Conservation (phyloP, 1,140 invertebrate species). For the Hylaeus volcanicus region DNA sequence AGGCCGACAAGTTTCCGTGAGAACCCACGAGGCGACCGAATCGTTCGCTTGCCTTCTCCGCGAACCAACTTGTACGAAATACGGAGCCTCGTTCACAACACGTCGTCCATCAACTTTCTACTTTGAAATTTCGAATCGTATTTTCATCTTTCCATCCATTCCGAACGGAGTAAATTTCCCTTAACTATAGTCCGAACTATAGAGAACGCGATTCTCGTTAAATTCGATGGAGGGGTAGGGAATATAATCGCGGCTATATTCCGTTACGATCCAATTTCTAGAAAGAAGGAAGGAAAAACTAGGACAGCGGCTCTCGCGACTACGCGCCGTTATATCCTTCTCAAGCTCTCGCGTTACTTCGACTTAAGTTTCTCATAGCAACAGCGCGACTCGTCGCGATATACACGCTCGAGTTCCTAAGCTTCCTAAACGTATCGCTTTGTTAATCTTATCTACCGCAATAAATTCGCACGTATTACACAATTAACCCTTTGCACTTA, state of each 20-base stretch:
- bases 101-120: too few species aligned
- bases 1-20: constrained; percentile 69
- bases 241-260: neutral
- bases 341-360: constrained; percentile 48
- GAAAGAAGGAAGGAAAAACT: constrained; percentile 16
- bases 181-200: too few species aligned
- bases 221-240: neutral
- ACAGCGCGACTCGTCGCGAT: constrained; percentile 16
- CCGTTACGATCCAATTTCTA: constrained; percentile 36
- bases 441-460: too few species aligned
- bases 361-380: constrained; percentile 56
- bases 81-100: too few species aligned
- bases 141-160: too few species aligned
- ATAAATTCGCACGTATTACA: too few species aligned
- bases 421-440: too few species aligned
- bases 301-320: neutral
- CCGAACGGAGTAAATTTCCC: too few species aligned
- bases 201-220: neutral
- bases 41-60: neutral
- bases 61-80: too few species aligned
- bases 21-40: constrained; percentile 49
- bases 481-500: constrained; percentile 1
- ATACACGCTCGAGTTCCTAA: neutral
- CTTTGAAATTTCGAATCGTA: too few species aligned
- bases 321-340: constrained; percentile 24